Percentiles rank a stretch among this genome's conserved stretches.
Conservation (phyloP, 2,888 invertebrate genomes). For the Eumerus sabulonum region DNA sequence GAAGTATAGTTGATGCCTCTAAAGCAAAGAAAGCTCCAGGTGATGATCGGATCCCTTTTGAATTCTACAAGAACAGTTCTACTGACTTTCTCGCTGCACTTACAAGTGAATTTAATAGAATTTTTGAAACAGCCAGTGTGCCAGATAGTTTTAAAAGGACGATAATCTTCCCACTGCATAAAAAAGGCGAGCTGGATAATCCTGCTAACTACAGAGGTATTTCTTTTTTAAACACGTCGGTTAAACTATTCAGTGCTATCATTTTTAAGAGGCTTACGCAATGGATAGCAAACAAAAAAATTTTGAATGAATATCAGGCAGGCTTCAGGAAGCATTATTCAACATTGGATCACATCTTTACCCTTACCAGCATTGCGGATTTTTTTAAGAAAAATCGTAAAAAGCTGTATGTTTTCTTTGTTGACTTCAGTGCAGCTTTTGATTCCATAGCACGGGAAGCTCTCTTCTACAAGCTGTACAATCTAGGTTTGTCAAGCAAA, state of each 20-base stretch:
- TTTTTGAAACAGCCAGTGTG: no score
- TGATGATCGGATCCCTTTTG: no score
- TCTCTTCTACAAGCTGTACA: constrained; percentile 4
- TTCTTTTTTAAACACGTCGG: not conserved
- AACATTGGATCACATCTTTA: no score
- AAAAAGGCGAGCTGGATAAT: no score
- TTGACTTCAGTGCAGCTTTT: not conserved
- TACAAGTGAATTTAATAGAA: no score
- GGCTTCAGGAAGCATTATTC: not conserved
- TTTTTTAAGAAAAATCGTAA: not conserved
- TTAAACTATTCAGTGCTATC: constrained; percentile 4
- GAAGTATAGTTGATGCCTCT: no score
- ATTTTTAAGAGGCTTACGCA: constrained; percentile 10
- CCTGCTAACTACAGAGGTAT: constrained; percentile 26
- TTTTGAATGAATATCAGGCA: not conserved
- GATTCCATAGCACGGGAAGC: not conserved
- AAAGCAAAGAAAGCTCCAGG: no score
- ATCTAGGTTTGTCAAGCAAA: no score
- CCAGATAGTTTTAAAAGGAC: no score
- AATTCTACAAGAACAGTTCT: no score
- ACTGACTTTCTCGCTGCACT: no score
- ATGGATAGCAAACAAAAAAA: constrained; percentile 1
- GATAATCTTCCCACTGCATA: no score
- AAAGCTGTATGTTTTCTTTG: not conserved
- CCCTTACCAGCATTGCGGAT: not conserved